Percentiles rank a stretch among this genome's conserved stretches.
Conservation (phyloP, 2,113 vertebrate species). For the Meriones unguiculatus region DNA sequence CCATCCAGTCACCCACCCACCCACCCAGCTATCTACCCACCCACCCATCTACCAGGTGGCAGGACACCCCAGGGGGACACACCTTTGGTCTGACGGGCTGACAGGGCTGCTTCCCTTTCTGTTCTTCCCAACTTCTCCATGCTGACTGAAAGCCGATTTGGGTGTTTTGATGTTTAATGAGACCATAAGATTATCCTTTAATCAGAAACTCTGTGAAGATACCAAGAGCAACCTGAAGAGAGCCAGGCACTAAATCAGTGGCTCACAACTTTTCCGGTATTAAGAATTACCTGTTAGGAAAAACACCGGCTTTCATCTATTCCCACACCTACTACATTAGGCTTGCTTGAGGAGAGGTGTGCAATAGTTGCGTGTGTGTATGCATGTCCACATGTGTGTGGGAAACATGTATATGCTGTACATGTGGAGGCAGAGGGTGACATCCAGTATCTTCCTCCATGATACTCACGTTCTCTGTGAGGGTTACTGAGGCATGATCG, state of each 20-base stretch:
- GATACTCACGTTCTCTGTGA: not conserved
- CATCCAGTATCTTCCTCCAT: not conserved
- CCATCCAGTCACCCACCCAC: too few relatives aligned
- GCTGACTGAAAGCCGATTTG: not conserved
- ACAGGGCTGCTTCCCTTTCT: not conserved
- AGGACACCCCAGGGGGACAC: not conserved
- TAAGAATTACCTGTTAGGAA: not conserved
- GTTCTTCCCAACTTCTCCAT: not conserved
- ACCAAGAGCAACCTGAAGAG: not conserved
- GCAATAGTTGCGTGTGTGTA: not conserved
- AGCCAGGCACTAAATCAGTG: not conserved
- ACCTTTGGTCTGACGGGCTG: not conserved
- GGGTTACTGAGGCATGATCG: not conserved
- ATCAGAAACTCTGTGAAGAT: conserved; percentile 16
- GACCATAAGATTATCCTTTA: not conserved
- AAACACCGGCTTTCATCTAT: not conserved
- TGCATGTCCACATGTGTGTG: not conserved
- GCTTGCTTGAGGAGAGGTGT: not conserved
- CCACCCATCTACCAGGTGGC: not conserved
- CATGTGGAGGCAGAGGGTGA: not conserved
- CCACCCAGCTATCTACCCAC: not conserved
- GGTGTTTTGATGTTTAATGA: not conserved
- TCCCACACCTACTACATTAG: not conserved
- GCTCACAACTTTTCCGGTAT: not conserved
- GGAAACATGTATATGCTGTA: not conserved